Evolutionary conservation across 2,797 vertebrate genomes (phyloP).

Genomic region (Poecilia wingei): DNA sequence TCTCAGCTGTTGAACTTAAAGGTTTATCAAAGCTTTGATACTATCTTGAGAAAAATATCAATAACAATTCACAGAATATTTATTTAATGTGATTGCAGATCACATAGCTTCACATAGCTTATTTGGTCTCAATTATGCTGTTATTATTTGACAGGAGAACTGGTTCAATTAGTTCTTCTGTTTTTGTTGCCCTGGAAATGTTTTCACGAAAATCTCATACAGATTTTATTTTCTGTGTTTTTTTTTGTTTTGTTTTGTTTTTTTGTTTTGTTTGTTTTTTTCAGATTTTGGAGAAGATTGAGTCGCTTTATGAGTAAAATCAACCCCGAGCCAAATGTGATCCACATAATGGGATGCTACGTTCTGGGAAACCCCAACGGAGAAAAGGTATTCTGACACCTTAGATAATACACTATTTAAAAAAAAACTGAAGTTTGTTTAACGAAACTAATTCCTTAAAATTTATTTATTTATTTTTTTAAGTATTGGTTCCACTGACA

Average conservation of each 20-base stretch:
- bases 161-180: not conserved
- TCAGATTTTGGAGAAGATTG: conserved; percentile 95
- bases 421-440: no score
- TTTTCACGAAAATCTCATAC: not conserved
- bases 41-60: not conserved
- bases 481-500: not conserved
- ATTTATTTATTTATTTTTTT: not conserved
- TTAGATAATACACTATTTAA: not conserved
- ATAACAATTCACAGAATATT: not conserved
- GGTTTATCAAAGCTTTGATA: not conserved
- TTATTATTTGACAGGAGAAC: not conserved
- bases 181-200: not conserved
- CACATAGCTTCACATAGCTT: not conserved
- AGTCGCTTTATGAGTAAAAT: conserved; percentile 97
- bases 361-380: conserved; percentile 98
- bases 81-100: not conserved
- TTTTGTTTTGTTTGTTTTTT: conserved; percentile 32
- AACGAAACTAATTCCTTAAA: no score
- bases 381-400: conserved; percentile 87
- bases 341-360: conserved; percentile 98
- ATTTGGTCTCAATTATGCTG: not conserved
- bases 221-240: conserved; percentile 7
- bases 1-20: not conserved
- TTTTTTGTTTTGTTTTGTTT: conserved; percentile 6
- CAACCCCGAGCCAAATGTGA: conserved; percentile 94